A percentile compares a stretch with the other conserved stretches of the same genome.
These are phyloP conservation scores for Caenorhabditis uteleia DNA, from an alignment of 2,888 invertebrate species.

Conservation along the genomic window DNA sequence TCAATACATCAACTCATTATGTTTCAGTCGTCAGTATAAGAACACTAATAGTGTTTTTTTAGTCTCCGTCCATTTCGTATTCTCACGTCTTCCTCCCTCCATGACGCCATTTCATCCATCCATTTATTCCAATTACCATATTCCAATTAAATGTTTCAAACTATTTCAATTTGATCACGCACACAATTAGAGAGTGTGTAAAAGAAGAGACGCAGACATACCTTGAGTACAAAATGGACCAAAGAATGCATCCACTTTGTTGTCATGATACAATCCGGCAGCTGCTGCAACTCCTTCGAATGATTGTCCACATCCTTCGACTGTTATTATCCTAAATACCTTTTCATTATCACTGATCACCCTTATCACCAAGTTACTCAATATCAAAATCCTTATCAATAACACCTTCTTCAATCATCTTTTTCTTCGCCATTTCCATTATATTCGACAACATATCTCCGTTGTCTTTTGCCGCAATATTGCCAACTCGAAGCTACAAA, in stretches of 20 bases:
- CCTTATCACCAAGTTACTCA: slow-evolving; percentile 47
- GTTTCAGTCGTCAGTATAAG: no score
- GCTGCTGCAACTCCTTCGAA: slow-evolving; percentile 56
- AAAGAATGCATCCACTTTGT: slow-evolving; percentile 47
- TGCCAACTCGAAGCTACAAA: slow-evolving; percentile 53
- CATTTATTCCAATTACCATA: no score
- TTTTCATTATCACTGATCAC: not conserved
- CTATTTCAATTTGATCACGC: no score
- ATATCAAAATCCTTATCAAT: slow-evolving; percentile 57
- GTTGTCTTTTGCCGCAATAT: slow-evolving; percentile 58
- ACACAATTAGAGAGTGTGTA: no score
- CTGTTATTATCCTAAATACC: slow-evolving; percentile 39
- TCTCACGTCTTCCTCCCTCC: no score
- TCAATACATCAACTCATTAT: no score
- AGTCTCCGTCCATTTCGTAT: no score
- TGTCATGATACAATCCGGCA: slow-evolving; percentile 49
- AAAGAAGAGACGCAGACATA: slow-evolving; percentile 1
- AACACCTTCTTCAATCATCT: slow-evolving; percentile 52
- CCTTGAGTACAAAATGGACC: slow-evolving; percentile 54
- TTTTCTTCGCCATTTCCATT: slow-evolving; percentile 52
- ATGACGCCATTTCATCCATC: no score
- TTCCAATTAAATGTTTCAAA: no score
- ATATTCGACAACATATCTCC: slow-evolving; percentile 57
- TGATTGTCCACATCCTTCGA: slow-evolving; percentile 47
- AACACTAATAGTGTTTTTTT: no score